These are phyloP conservation scores for Thalassophryne amazonica DNA, from an alignment of 2,797 vertebrate genomes.

Conservation along the genomic window DNA sequence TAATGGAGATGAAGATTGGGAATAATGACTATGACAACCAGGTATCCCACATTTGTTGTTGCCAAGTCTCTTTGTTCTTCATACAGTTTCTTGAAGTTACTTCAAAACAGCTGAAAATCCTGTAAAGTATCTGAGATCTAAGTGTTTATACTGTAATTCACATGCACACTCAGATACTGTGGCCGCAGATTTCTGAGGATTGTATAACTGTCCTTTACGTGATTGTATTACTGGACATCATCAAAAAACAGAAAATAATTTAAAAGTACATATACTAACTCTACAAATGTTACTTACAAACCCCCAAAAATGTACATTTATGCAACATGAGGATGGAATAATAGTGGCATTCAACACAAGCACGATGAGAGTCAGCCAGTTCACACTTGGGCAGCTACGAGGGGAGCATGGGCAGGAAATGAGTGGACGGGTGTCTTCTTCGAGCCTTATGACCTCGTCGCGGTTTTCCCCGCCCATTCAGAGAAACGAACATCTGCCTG, in stretches of 20 bases:
- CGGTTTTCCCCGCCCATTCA: constrained; percentile 83
- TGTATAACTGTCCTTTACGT: constrained; percentile 50
- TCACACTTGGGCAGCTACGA: constrained; percentile 66
- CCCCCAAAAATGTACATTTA: constrained; percentile 71
- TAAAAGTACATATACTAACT: constrained; percentile 68
- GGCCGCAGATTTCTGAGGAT: constrained; percentile 19
- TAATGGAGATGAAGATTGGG: background rate
- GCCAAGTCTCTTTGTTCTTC: constrained; percentile 6
- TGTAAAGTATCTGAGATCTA: constrained; percentile 8
- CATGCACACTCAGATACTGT: constrained; percentile 11
- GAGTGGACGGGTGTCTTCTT: constrained; percentile 86
- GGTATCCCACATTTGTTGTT: background rate
- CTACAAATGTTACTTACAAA: constrained; percentile 69
- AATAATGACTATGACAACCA: constrained; percentile 7
- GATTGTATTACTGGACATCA: constrained; percentile 57
- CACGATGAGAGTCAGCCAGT: constrained; percentile 18
- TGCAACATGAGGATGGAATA: constrained; percentile 48
- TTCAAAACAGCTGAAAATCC: background rate
- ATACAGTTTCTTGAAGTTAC: constrained; percentile 10
- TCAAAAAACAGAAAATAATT: constrained; percentile 75
- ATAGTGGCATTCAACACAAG: constrained; percentile 36
- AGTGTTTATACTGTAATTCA: background rate
- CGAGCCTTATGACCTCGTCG: constrained; percentile 81
- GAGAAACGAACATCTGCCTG: constrained; percentile 90
- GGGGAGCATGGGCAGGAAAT: constrained; percentile 91